A percentile compares a stretch with the other conserved stretches of the same genome.
These are phyloP conservation scores for Capricornis sumatraensis DNA, from an alignment of 2,113 vertebrate genomes.

Conservation along the genomic window DNA sequence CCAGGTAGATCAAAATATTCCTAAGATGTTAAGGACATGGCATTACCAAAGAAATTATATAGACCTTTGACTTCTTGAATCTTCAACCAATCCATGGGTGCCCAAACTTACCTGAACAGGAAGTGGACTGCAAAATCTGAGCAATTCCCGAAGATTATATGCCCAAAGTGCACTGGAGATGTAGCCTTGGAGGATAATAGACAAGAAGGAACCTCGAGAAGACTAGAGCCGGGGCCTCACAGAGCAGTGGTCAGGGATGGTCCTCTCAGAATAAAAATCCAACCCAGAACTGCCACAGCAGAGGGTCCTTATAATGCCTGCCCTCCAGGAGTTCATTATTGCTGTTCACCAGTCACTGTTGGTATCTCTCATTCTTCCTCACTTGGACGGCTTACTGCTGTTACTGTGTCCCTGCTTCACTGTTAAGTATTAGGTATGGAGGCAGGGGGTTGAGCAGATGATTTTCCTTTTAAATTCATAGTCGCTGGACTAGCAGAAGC, in stretches of 20 bases:
- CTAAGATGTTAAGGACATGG: background rate
- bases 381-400: background rate
- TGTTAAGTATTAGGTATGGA: background rate
- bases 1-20: background rate
- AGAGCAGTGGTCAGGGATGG: background rate
- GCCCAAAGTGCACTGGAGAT: background rate
- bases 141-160: background rate
- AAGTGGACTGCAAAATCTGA: background rate
- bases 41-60: background rate
- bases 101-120: background rate
- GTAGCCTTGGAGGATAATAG: background rate
- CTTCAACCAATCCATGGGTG: background rate
- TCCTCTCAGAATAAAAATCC: background rate
- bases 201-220: background rate
- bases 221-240: background rate
- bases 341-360: background rate
- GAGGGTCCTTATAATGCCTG: background rate
- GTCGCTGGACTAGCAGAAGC: background rate
- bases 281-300: background rate
- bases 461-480: background rate
- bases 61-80: background rate
- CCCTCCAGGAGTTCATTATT: background rate
- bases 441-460: fast-evolving
- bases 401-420: background rate
- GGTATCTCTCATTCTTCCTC: background rate